Base-by-base conservation (phyloP, 1,140 invertebrate species). In the Coboldia fuscipes region DNA sequence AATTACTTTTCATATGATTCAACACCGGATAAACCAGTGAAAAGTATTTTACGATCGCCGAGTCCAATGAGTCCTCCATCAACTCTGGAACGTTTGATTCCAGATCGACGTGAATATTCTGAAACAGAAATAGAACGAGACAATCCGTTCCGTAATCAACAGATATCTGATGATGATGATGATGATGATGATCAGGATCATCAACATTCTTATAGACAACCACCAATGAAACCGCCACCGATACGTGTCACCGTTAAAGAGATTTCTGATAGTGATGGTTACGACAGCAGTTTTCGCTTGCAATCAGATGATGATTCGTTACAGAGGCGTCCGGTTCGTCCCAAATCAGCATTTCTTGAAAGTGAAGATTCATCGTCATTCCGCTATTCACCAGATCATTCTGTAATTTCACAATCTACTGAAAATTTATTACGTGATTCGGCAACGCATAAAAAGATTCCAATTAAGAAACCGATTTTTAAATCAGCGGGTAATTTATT, bases 41-140 rank as follows among this genome's bases (percentile, higher is more conserved):
- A 55, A 33, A 48, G 52, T 9, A 55, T 55, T 16, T 33, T 55
- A 4, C 39, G 52, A 1, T 47, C 50, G 7, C 41, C 48, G 12
- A 55, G 52, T 34, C 52, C 37, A 17, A 27, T 18, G 10, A 9
- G 10, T 12, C 19, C 12, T 19, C 12, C 17, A 32, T 19, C 30
- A 32, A 32, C 30, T 12, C 7, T 19, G 13, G 6, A 31, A 8
- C 3, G 18, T 10, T 21, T 3, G 6, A 20, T 7, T 32, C 19
- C 30, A 32, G 3, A 21, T 3, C 12, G 13, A 19, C 3, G 5
- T 19, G 4, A 12, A 6, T 3, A 12, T 8, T 6, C 6, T 19
- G 19, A 19, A 32, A 5, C 12, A 30, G 30, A 53, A 41, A 43
- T 50, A 18, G 50, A 54, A 27, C 42, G 46, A 0, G 52, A 55